phyloP scores from a whole-genome alignment of 2,113 vertebrate species.

The Chunga burmeisteri region DNA sequence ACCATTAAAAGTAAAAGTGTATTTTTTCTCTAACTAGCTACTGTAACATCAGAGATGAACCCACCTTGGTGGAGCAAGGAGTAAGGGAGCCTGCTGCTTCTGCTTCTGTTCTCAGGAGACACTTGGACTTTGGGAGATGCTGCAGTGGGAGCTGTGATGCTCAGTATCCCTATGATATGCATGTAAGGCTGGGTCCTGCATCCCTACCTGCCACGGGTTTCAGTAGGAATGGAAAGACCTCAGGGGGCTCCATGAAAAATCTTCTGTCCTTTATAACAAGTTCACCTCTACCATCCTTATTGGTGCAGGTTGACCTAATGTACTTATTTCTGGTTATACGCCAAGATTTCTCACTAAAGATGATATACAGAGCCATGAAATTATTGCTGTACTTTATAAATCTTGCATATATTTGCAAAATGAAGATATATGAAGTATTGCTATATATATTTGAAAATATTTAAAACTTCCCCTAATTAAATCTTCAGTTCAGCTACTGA shows the following conservation, averaged over 20 bases:
- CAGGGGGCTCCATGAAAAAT: neutral
- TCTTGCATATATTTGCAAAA: neutral
- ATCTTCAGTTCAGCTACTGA: neutral
- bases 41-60: neutral
- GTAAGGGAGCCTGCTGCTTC: neutral
- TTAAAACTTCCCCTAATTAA: neutral
- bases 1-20: slow-evolving; percentile 24
- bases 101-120: neutral
- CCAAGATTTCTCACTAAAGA: neutral
- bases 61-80: neutral
- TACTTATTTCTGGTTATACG: neutral
- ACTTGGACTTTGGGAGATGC: neutral
- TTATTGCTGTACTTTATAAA: neutral
- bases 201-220: neutral
- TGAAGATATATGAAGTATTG: neutral
- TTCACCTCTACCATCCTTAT: neutral
- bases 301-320: neutral
- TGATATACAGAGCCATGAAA: neutral
- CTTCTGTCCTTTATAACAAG: neutral
- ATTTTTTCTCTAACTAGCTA: neutral
- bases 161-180: neutral
- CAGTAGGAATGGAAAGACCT: neutral
- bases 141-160: neutral
- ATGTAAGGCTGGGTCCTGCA: neutral
- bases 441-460: neutral